Conservation (phyloP, 2,113 vertebrate species). For the Phalacrocorax aristotelis region DNA sequence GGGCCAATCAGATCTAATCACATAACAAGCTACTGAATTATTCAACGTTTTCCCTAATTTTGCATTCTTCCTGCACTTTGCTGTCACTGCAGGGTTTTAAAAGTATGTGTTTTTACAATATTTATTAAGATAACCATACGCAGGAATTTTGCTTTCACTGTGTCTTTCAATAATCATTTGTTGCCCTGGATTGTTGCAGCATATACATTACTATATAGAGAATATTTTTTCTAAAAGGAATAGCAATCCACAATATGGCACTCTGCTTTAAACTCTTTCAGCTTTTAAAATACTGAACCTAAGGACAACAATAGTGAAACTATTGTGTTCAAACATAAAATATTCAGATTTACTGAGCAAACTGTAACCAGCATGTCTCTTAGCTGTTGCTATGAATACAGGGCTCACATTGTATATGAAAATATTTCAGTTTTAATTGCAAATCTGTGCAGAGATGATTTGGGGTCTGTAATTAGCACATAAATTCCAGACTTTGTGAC, state of each 20-base stretch:
- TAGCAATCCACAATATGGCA: neutral
- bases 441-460: slow-evolving; percentile 69
- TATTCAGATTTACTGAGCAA: slow-evolving; percentile 61
- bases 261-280: neutral
- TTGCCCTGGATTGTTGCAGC: neutral
- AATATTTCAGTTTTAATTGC: slow-evolving; percentile 76
- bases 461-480: slow-evolving; percentile 71
- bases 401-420: slow-evolving; percentile 67
- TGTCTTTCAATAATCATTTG: slow-evolving; percentile 7
- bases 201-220: neutral
- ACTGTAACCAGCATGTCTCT: slow-evolving; percentile 57
- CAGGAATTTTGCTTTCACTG: slow-evolving; percentile 30
- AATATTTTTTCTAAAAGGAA: neutral
- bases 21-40: slow-evolving; percentile 77
- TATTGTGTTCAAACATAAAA: slow-evolving; percentile 63
- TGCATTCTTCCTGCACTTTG: slow-evolving; percentile 64
- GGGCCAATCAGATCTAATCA: slow-evolving; percentile 79
- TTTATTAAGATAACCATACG: slow-evolving; percentile 28
- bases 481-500: slow-evolving; percentile 67
- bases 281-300: slow-evolving; percentile 51
- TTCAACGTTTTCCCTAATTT: slow-evolving; percentile 64
- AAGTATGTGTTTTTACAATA: slow-evolving; percentile 56
- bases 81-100: slow-evolving; percentile 51
- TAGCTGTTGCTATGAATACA: slow-evolving; percentile 66
- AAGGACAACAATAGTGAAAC: slow-evolving; percentile 47